Evolutionary conservation across 1,140 invertebrate species (phyloP), one percentile per base, ranked within the genome.

Genomic region (Sycophaga agraensis): DNA sequence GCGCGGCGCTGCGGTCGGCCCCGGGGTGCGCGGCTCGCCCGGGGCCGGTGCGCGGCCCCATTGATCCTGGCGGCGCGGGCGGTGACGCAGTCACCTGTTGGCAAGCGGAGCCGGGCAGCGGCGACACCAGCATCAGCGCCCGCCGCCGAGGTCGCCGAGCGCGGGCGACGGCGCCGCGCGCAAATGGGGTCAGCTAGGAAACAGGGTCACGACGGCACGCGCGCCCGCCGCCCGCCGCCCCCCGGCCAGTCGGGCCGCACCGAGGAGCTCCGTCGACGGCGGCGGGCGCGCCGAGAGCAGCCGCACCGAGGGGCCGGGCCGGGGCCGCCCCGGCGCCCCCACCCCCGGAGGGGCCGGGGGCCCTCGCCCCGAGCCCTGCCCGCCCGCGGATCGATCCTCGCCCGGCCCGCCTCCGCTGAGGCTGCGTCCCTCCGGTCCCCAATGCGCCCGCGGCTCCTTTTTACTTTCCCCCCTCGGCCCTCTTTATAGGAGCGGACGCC

Each of bases 31-130:
- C n/a, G n/a, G n/a, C n/a, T n/a, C n/a, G n/a, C n/a, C n/a, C n/a
- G n/a, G n/a, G n/a, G n/a, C n/a, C n/a, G n/a, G n/a, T n/a, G n/a
- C n/a, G n/a, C n/a, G n/a, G n/a, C n/a, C n/a, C n/a, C n/a, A 21
- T 17, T 48, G 55, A 58, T 3, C n/a, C 16, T 16, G 24, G 45
- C 35, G 22, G 49, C n/a, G n/a, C n/a, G n/a, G n/a, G n/a, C 46
- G 49, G 46, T 53, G 49, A 53, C 58, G 49, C 31, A 53, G 58
- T 60, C 58, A 53, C 49, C 58, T 60, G 58, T 53, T 59, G 49
- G 14, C 55, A 39, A 12, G 11, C 17, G 40, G 26, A n/a, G n/a
- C n/a, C n/a, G 5, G 12, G 14, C 51, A 26, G 17, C 26, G 35
- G 28, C 35, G 31, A 21, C 21, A 21, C 6, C 37, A 48, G n/a